A percentile compares a stretch with the other conserved stretches of the same genome.
phyloP scores from a whole-genome alignment of 2,113 vertebrate species.

The Salvelinus alpinus region DNA sequence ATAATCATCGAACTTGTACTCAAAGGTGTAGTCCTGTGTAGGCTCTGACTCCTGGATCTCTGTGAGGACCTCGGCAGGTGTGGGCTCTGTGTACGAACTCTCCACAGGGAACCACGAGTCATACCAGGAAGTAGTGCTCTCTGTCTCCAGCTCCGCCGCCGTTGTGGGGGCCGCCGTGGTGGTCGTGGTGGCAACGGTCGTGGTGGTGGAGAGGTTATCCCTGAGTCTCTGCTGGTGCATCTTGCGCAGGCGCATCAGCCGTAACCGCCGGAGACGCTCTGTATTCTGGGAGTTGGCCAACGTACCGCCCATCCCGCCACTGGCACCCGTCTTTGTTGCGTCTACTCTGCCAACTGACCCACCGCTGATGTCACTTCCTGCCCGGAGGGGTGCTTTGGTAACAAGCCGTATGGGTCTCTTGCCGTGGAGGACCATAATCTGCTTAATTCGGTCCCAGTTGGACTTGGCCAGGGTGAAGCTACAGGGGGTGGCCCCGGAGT shows the following conservation, averaged over 20 bases:
- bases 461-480: constrained; percentile 91
- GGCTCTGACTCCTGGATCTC: constrained; percentile 47
- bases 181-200: constrained; percentile 34
- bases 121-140: constrained; percentile 67
- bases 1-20: constrained; percentile 67
- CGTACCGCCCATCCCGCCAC: no score
- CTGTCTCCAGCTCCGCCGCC: constrained; percentile 31
- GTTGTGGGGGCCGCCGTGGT: constrained; percentile 31
- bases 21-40: constrained; percentile 71
- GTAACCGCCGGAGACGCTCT: constrained; percentile 50
- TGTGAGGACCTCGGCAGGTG: constrained; percentile 50
- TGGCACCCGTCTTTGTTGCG: not conserved
- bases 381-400: constrained; percentile 43
- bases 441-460: constrained; percentile 96
- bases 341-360: not conserved
- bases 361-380: not conserved
- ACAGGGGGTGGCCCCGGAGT: constrained; percentile 90
- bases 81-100: constrained; percentile 48
- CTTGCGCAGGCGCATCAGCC: constrained; percentile 53
- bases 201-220: constrained; percentile 18
- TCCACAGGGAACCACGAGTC: constrained; percentile 70
- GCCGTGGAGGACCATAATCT: constrained; percentile 89
- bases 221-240: constrained; percentile 50
- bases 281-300: constrained; percentile 11
- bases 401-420: constrained; percentile 82